Evolutionary conservation across 2,888 invertebrate genomes (phyloP), one percentile per base, ranked within the genome.

Genomic region (Zeuzera pyrina): DNA sequence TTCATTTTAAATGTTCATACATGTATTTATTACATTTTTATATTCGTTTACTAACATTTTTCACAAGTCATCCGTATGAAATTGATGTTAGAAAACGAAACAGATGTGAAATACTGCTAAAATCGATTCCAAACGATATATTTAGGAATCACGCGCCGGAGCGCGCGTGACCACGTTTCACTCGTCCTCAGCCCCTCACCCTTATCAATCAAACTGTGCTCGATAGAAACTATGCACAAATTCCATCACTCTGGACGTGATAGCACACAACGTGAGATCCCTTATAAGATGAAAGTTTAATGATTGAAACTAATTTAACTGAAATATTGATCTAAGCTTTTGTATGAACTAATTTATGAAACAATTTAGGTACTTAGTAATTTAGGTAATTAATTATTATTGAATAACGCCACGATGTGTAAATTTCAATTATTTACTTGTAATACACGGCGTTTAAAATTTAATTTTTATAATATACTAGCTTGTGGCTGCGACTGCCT

Each of bases 141-240:
- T 58, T 50, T 47, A 43, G 35, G 42, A 50, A 45, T 45, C 43
- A 41, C 41, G 49, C 44, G 48, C 45, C 46, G 42, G 41, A 40
- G 33, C 36, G 47, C 52, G 47, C 57, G 56, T 55, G 51, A 47
- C 49, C 43, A 43, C 33, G 35, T 30, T 30, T 38, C 38, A 29
- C 40, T 32, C 44, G 30, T 29, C 33, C 34, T 28, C 41, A 33
- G 41, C 28, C 15, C 36, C 33, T 26, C 49, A 64, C 65, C 68
- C 66, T 58, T 67, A 66, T 70, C 70, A 70, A 70, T 70, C 68
- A 65, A 47, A 44, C 45, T 43, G 37, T 47, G 51, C 49, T 48
- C 43, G 47, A 49, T 52, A 32, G 42, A 48, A 60, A 61, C 59
- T 63, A 59, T 61, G 56, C 56, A 51, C 49, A 52, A 57, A 51